These are phyloP conservation scores for Spicauda simplicius DNA, from an alignment of 2,888 invertebrate genomes.

Conservation along the genomic window DNA sequence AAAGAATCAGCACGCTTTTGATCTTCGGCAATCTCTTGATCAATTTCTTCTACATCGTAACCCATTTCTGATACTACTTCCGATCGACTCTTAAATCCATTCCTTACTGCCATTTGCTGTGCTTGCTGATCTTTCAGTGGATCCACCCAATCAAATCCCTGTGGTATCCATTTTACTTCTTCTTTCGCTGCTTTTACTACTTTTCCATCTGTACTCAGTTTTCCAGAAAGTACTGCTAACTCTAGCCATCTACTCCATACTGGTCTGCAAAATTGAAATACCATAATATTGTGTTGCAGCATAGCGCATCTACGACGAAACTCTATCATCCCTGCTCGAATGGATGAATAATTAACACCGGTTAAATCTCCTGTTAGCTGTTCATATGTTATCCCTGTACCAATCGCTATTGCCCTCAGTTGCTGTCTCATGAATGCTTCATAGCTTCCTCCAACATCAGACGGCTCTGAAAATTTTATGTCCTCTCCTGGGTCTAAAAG, in stretches of 20 bases:
- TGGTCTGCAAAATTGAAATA: slow-evolving; percentile 28
- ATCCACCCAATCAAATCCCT: slow-evolving; percentile 32
- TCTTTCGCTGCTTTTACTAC: slow-evolving; percentile 30
- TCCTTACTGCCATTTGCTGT: slow-evolving; percentile 31
- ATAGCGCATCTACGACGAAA: slow-evolving; percentile 28
- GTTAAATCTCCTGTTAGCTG: slow-evolving; percentile 36
- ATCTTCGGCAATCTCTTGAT: slow-evolving; percentile 34
- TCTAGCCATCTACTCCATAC: slow-evolving; percentile 29
- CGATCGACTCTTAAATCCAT: slow-evolving; percentile 30
- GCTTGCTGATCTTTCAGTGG: slow-evolving; percentile 28
- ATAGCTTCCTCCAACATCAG: slow-evolving; percentile 24
- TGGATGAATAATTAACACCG: slow-evolving; percentile 34
- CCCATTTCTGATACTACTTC: slow-evolving; percentile 32
- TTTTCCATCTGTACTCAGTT: slow-evolving; percentile 29
- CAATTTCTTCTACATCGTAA: slow-evolving; percentile 30
- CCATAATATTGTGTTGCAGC: slow-evolving; percentile 25
- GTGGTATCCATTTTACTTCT: slow-evolving; percentile 36
- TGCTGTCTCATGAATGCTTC: slow-evolving; percentile 10
- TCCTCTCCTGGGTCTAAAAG: slow-evolving; percentile 37
- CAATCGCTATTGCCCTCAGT: slow-evolving; percentile 29
- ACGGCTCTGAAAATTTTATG: slow-evolving; percentile 35
- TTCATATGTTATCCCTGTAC: slow-evolving; percentile 29
- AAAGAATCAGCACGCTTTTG: slow-evolving; percentile 28
- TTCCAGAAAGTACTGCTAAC: slow-evolving; percentile 32
- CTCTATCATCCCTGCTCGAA: slow-evolving; percentile 31